These are phyloP conservation scores for Maniola jurtina DNA, from an alignment of 1,140 invertebrate genomes.

Conservation along the genomic window DNA sequence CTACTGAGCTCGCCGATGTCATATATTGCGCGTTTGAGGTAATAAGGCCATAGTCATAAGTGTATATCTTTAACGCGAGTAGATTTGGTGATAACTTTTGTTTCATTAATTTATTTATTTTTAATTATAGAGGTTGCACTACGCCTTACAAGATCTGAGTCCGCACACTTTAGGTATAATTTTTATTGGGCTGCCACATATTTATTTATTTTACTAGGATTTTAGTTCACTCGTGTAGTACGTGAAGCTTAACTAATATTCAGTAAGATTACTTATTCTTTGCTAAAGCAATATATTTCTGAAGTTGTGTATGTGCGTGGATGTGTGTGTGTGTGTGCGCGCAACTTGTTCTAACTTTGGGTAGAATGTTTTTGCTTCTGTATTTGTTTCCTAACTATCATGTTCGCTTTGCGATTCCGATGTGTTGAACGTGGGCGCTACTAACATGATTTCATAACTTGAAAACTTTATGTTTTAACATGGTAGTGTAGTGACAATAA, in stretches of 20 bases:
- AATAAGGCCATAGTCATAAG: conserved; percentile 51
- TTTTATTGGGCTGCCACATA: not conserved
- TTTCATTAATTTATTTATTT: not conserved
- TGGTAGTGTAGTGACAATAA: not conserved
- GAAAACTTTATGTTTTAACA: not conserved
- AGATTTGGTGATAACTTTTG: conserved; percentile 10
- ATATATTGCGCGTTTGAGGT: conserved; percentile 91
- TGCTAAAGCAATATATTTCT: not conserved
- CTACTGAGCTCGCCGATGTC: conserved; percentile 84
- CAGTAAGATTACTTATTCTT: not conserved
- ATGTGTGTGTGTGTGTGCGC: not conserved
- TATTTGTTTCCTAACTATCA: not conserved
- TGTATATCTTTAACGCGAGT: conserved; percentile 3
- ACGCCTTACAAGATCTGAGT: not conserved
- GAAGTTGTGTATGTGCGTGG: not conserved
- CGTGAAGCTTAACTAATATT: not conserved
- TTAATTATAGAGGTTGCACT: conserved; percentile 1
- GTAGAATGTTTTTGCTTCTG: not conserved
- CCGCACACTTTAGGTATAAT: not conserved
- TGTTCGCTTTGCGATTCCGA: not conserved
- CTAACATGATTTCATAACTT: not conserved
- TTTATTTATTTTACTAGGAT: not conserved
- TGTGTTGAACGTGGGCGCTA: not conserved
- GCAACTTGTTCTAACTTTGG: not conserved
- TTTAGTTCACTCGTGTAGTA: not conserved